Evolutionary conservation across 2,888 invertebrate genomes (phyloP), one percentile per base, ranked within the genome.

Genomic region (Fragum whitleyi): DNA sequence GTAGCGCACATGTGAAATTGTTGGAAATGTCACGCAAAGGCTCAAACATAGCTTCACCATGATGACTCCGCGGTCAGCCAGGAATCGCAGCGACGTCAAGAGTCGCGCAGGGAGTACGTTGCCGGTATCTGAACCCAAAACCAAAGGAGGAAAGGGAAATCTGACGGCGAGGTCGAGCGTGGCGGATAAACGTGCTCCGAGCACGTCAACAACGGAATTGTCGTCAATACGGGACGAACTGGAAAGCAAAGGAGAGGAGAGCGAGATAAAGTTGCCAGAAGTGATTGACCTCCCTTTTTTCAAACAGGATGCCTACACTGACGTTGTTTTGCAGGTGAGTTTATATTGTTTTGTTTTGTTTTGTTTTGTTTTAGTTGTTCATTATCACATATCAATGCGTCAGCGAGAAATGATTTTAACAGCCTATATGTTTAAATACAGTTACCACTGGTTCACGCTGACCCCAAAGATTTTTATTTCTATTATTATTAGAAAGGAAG

Each of bases 291-390:
- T 85, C 29, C 85, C 85, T 14, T 85, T 85, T 69, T 85, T 79
- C 51, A 85, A 79, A 70, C 85, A 85, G 53, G 85, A 85, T 39
- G 77, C 70, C 51, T 85, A 74, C 32, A 82, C 81, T 23, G 85
- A 85, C 47, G 85, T 85, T 19, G 80, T 85, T 0, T 36, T 85
- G 28, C 81, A 81, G 79, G 85, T 82, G 68, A 68, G 39, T 62
- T 9, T 6, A 19, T 19, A 11, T 53, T 21, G 19, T 53, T 21
- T 9, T 39, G 39, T n/a, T n/a, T n/a, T n/a, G n/a, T n/a, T n/a
- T n/a, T n/a, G n/a, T n/a, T n/a, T n/a, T n/a, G n/a, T n/a, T n/a
- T n/a, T n/a, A n/a, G n/a, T n/a, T n/a, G n/a, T n/a, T n/a, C n/a
- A n/a, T n/a, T n/a, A n/a, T n/a, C n/a, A n/a, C n/a, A n/a, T n/a